Evolutionary conservation across 2,113 vertebrate genomes (phyloP).

Genomic region (Eonycteris spelaea): DNA sequence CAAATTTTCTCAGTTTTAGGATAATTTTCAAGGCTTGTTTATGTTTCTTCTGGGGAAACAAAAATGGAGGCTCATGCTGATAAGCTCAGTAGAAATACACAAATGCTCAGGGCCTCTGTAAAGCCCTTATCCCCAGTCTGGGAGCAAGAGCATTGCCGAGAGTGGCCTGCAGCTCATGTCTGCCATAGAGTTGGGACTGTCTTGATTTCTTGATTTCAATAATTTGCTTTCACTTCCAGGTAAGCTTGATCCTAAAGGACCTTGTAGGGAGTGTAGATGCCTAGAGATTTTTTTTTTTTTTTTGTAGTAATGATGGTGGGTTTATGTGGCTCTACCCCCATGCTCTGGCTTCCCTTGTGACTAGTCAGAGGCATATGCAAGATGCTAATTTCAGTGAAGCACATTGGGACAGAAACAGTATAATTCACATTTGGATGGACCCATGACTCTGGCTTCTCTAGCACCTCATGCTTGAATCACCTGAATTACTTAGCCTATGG

Average conservation of each 20-base stretch:
- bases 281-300: neutral
- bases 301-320: neutral
- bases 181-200: fast-evolving
- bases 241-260: neutral
- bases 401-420: neutral
- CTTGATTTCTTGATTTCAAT: neutral
- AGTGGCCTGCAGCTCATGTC: fast-evolving
- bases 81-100: neutral
- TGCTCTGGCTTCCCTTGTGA: neutral
- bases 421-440: neutral
- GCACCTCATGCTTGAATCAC: neutral
- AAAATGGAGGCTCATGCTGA: neutral
- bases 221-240: neutral
- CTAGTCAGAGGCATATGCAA: neutral
- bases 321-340: neutral
- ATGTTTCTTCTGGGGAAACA: neutral
- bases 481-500: neutral
- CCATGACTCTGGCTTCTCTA: neutral
- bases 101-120: neutral
- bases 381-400: slow-evolving; percentile 32
- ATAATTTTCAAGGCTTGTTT: slow-evolving; percentile 42
- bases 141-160: neutral
- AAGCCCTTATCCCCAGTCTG: neutral
- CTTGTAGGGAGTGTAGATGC: neutral
- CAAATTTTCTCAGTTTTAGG: slow-evolving; percentile 38